Base-by-base conservation (phyloP, 2,113 vertebrate genomes). In the Sorex fumeus region DNA sequence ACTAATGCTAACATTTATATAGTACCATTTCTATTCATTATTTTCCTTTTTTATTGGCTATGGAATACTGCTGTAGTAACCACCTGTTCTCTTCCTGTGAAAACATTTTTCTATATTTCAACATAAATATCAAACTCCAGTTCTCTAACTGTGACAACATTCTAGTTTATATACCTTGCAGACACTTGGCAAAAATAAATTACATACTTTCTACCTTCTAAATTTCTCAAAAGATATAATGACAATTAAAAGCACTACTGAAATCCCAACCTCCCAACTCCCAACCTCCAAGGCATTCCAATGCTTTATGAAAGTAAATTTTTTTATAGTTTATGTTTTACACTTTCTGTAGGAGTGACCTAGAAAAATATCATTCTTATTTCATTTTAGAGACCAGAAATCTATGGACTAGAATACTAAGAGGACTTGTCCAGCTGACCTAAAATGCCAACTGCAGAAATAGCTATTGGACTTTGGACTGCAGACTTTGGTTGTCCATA, bases 11-110 rank as follows among this genome's bases (percentile, higher is more conserved):
- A 12, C n/a, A 8, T 40, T 6, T 4, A 50, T 25, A 45, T 23
- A 8, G 1, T 3, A 8, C 5, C 11, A 16, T 66, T 78, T n/a
- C 28, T 34, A 45, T 25, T 11, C 9, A 53, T 12, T 7, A 67
- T 27, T 43, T 6, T 71, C 28, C 82, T 16, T 34, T 43, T 72
- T 36, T 12, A 28, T 74, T 28, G 76, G 43, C 1, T 11, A 0
- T 5, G 72, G n/a, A 25, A 11, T 2, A 8, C 1, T 1, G 10
- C 1, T 0, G 9, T 25, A 67, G 1, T 6, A 32, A 25, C 0
- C 9, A 11, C 43, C 40, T 3, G 7, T 40, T 30, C 9, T 43
- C 23, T 10, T 70, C 34, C 1, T 28, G 4, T 2, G 8, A 1
- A 5, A 91, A 25, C 71, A 12, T 30, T 30, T 64, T 47, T n/a